These are phyloP conservation scores for Myoxocephalus aenaeus DNA, from an alignment of 2,797 vertebrate species.

Conservation along the genomic window DNA sequence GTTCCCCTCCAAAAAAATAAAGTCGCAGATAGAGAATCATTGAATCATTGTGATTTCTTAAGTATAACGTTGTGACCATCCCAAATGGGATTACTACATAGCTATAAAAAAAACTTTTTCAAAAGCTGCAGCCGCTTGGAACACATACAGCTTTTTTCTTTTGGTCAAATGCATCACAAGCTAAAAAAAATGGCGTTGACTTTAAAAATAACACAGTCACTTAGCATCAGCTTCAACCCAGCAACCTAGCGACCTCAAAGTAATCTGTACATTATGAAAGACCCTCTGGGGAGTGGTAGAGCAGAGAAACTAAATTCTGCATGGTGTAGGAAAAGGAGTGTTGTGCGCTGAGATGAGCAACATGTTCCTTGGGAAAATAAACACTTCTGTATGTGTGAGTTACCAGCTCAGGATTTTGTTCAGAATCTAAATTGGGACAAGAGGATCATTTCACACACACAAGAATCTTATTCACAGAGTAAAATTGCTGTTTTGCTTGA, in stretches of 20 bases:
- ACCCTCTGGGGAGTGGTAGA: conserved; percentile 42
- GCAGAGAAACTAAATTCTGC: conserved; percentile 57
- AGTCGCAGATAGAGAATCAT: background rate
- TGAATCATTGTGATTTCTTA: background rate
- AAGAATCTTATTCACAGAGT: background rate
- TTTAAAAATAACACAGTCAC: conserved; percentile 69
- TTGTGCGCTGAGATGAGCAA: conserved; percentile 32
- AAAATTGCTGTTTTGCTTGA: background rate
- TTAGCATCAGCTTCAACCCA: conserved; percentile 65
- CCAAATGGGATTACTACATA: background rate
- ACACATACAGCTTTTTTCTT: conserved; percentile 4
- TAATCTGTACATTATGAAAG: conserved; percentile 73
- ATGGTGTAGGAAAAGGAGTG: conserved; percentile 40
- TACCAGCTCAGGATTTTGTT: conserved; percentile 5
- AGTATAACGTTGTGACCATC: background rate
- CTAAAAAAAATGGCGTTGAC: conserved; percentile 20
- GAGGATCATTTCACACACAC: conserved; percentile 11
- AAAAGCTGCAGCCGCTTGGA: background rate
- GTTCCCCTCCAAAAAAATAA: background rate
- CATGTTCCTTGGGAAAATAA: conserved; percentile 18
- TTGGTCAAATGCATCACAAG: conserved; percentile 31
- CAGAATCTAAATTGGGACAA: conserved; percentile 1
- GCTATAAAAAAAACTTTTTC: background rate
- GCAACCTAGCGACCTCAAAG: conserved; percentile 67
- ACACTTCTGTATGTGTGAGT: conserved; percentile 1